These are phyloP conservation scores for Phalanger gymnotis DNA, from an alignment of 2,797 vertebrate genomes.

Conservation along the genomic window DNA sequence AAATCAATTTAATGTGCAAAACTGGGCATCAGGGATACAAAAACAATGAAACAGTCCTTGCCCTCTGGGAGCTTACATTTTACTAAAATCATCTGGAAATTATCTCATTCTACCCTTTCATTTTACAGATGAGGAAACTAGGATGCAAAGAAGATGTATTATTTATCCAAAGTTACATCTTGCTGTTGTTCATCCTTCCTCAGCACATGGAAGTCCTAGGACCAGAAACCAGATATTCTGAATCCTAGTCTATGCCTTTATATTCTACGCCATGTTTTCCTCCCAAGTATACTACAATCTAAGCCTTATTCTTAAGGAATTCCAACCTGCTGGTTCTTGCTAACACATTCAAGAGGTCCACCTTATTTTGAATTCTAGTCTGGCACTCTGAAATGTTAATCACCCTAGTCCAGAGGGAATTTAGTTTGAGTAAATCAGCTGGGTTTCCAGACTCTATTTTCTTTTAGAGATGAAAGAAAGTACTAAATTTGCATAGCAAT, in stretches of 20 bases:
- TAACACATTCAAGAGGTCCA: background rate
- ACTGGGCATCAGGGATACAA: background rate
- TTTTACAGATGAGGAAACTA: slow-evolving; percentile 6
- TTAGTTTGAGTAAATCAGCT: background rate
- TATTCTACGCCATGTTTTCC: background rate
- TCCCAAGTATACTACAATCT: background rate
- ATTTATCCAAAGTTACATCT: slow-evolving; percentile 8
- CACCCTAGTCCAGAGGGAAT: background rate
- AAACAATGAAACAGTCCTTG: slow-evolving; percentile 12
- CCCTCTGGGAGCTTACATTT: slow-evolving; percentile 4
- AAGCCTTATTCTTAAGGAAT: background rate
- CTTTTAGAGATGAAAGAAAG: slow-evolving; percentile 5
- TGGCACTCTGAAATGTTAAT: slow-evolving; percentile 20
- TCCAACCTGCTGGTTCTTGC: background rate
- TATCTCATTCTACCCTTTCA: background rate
- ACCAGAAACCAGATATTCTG: background rate
- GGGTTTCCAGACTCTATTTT: slow-evolving; percentile 5
- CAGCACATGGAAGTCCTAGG: background rate
- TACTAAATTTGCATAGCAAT: slow-evolving; percentile 6
- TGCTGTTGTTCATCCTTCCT: background rate
- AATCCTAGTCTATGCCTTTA: background rate
- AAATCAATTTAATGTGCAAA: background rate
- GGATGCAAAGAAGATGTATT: background rate
- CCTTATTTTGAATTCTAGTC: slow-evolving; percentile 24
- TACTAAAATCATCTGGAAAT: background rate